These are phyloP conservation scores for Drosophila teissieri DNA, from an alignment of 1,140 invertebrate genomes.

Conservation along the genomic window DNA sequence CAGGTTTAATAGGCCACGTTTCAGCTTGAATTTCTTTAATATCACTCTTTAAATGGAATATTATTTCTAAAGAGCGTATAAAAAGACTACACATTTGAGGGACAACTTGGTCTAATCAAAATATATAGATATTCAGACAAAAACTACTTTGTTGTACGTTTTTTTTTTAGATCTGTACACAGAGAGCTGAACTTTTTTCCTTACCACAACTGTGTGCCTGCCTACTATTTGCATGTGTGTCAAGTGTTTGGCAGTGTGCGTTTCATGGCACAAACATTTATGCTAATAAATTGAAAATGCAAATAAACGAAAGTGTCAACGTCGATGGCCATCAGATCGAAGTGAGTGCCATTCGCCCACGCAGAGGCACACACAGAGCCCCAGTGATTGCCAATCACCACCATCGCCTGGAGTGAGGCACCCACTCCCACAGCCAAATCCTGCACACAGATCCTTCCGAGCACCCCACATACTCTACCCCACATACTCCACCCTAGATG, in stretches of 20 bases:
- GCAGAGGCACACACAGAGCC: not conserved
- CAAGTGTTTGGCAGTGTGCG: constrained; percentile 59
- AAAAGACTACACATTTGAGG: not conserved
- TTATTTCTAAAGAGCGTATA: not conserved
- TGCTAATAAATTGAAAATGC: constrained; percentile 83
- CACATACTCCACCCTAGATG: not conserved
- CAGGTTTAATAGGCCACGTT: not conserved
- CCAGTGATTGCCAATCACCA: constrained; percentile 9
- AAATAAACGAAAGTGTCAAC: constrained; percentile 79
- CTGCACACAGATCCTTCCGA: not conserved
- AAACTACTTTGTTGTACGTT: not conserved
- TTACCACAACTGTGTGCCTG: constrained; percentile 3
- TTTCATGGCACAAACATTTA: constrained; percentile 76
- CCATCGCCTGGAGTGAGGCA: not conserved
- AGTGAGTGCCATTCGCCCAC: constrained; percentile 34
- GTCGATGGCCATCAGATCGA: constrained; percentile 59
- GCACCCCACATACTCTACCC: not conserved
- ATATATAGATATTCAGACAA: not conserved
- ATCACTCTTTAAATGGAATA: too few relatives aligned
- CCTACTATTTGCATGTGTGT: constrained; percentile 69
- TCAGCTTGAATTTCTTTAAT: not conserved
- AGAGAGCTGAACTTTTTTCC: too few relatives aligned
- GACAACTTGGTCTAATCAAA: too few relatives aligned
- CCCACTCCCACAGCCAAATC: constrained; percentile 2
- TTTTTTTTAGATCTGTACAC: too few relatives aligned